A percentile compares a stretch with the other conserved stretches of the same genome.
Evolutionary conservation across 2,888 invertebrate genomes (phyloP).

Genomic region (Operophtera brumata): DNA sequence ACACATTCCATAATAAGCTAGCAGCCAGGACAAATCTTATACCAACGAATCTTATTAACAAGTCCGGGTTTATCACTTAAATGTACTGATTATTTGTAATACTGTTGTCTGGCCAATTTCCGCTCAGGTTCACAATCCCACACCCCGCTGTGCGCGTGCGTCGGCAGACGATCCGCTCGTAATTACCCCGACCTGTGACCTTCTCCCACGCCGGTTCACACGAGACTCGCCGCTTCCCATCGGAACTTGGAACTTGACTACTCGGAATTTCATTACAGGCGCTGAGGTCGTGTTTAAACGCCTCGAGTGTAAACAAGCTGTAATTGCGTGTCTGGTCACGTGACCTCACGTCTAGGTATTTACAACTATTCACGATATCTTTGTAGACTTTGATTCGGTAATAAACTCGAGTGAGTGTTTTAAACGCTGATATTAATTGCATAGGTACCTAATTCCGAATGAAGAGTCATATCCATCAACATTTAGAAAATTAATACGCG

Average conservation of each 20-base stretch:
- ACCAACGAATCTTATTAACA: too few species aligned
- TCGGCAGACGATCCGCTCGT: constrained; percentile 41
- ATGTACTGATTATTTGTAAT: too few species aligned
- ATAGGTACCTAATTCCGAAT: too few species aligned
- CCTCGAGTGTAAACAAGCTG: constrained; percentile 14
- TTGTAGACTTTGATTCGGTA: too few species aligned
- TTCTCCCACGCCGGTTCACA: constrained; percentile 74
- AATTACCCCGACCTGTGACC: constrained; percentile 77
- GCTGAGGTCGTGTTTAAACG: constrained; percentile 12
- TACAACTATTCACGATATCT: too few species aligned
- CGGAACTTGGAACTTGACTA: constrained; percentile 33
- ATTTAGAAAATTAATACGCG: too few species aligned
- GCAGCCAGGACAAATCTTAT: too few species aligned
- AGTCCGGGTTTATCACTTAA: too few species aligned
- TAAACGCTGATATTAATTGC: too few species aligned
- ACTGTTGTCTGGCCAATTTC: not conserved
- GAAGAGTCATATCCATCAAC: too few species aligned
- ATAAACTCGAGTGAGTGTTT: too few species aligned
- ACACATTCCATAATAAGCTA: too few species aligned
- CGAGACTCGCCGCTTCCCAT: constrained; percentile 72
- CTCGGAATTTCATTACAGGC: constrained; percentile 9
- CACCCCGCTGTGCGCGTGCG: constrained; percentile 47
- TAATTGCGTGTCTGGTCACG: not conserved
- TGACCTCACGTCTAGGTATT: constrained; percentile 2
- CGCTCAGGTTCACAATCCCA: constrained; percentile 12